Evolutionary conservation across 2,888 invertebrate species (phyloP).

Genomic region (Orthonychiurus folsomi): DNA sequence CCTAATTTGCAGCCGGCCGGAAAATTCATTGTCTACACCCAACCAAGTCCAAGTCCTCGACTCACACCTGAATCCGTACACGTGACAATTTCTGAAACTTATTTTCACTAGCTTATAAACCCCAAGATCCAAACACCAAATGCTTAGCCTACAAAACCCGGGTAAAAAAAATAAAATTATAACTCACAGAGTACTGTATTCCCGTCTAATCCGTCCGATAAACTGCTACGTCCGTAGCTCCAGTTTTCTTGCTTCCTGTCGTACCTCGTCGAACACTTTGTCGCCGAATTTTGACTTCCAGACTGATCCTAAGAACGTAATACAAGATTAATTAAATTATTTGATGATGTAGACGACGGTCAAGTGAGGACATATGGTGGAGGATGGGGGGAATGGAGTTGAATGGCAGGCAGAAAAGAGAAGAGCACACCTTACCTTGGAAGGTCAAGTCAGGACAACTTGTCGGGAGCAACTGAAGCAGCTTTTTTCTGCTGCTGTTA

Average conservation of each 20-base stretch:
- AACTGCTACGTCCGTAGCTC: conserved; percentile 38
- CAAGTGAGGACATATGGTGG: background rate
- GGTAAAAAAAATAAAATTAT: background rate
- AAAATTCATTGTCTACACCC: no score
- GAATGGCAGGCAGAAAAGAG: background rate
- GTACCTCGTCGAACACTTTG: background rate
- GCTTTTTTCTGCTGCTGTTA: background rate
- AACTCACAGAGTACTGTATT: conserved; percentile 40
- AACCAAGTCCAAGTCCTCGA: no score
- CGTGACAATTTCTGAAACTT: no score
- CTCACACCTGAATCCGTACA: no score
- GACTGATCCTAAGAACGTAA: no score
- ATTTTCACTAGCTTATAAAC: no score
- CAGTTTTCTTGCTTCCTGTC: conserved; percentile 23
- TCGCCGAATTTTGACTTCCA: no score
- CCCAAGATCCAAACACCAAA: no score
- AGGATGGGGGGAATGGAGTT: background rate
- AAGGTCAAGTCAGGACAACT: conserved; percentile 40
- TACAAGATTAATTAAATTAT: no score
- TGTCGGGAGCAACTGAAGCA: conserved; percentile 36
- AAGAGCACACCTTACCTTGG: conserved; percentile 27
- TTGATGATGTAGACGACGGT: no score
- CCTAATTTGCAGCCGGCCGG: no score
- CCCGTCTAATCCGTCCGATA: conserved; percentile 40
- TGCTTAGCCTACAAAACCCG: background rate